Percentiles rank a stretch among this genome's conserved stretches.
Conservation (phyloP, 2,113 vertebrate species). For the Lucifuga dentata region DNA sequence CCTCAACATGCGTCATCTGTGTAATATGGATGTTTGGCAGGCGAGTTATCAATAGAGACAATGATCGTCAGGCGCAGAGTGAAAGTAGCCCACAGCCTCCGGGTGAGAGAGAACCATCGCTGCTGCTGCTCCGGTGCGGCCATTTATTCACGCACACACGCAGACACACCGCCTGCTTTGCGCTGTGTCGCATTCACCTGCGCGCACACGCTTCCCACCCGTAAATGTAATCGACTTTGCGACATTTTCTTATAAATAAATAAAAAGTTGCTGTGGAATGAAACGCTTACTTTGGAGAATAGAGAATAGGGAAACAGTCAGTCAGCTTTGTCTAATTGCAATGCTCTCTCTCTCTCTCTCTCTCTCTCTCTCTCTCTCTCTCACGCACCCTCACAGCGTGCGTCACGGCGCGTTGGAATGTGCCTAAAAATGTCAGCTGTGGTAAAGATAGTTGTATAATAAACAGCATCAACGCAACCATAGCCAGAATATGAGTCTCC, state of each 20-base stretch:
- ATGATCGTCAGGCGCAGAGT: slow-evolving; percentile 16
- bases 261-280: slow-evolving; percentile 3
- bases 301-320: slow-evolving; percentile 40
- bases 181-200: slow-evolving; percentile 77
- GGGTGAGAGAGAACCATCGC: background rate
- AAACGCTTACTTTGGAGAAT: slow-evolving; percentile 14
- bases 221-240: slow-evolving; percentile 1
- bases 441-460: too few species aligned
- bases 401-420: background rate
- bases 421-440: too few species aligned
- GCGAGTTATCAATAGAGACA: background rate
- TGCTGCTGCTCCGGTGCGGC: slow-evolving; percentile 62
- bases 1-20: slow-evolving; percentile 36
- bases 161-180: slow-evolving; percentile 61
- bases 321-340: slow-evolving; percentile 82
- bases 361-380: slow-evolving; percentile 12
- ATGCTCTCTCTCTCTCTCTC: slow-evolving; percentile 59
- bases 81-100: background rate
- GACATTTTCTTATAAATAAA: slow-evolving; percentile 7
- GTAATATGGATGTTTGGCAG: slow-evolving; percentile 34
- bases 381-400: background rate
- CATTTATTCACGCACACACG: slow-evolving; percentile 65
- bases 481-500: too few species aligned
- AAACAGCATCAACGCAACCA: too few species aligned
- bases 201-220: slow-evolving; percentile 1